phyloP scores from a whole-genome alignment of 1,140 invertebrate species.

The Theocolax elegans region DNA sequence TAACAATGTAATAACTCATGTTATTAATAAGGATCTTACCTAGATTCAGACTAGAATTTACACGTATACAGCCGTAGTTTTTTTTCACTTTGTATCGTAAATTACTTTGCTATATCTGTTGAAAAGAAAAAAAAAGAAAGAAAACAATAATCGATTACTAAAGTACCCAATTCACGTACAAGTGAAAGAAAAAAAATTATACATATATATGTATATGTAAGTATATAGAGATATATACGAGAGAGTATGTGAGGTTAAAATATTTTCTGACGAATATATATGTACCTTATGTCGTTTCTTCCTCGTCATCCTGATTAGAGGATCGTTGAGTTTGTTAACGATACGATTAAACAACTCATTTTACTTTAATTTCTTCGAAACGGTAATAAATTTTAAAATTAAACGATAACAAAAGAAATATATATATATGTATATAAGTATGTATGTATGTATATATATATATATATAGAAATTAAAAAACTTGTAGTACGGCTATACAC shows the following conservation, averaged over 20 bases:
- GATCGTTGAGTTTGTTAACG: not conserved
- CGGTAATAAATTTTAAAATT: constrained; percentile 2
- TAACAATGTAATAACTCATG: no score
- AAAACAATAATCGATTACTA: constrained; percentile 32
- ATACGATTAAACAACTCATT: not conserved
- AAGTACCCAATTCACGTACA: constrained; percentile 7
- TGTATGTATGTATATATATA: no score
- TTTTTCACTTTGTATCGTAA: no score
- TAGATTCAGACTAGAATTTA: constrained; percentile 11
- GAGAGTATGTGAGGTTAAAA: constrained; percentile 33
- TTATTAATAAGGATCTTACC: no score
- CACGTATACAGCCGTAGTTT: not conserved
- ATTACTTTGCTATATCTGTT: no score
- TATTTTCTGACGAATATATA: not conserved
- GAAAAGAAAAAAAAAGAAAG: no score
- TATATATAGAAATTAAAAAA: not conserved
- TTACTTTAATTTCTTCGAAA: not conserved
- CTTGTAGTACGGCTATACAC: not conserved
- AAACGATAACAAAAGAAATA: constrained; percentile 6
- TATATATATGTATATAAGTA: no score
- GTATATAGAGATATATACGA: no score
- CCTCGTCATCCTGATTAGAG: constrained; percentile 26
- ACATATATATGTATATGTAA: no score
- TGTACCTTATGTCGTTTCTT: constrained; percentile 33
- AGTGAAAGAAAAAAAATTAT: not conserved